phyloP scores from a whole-genome alignment of 2,888 invertebrate species.

The Pimpla rufipes region DNA sequence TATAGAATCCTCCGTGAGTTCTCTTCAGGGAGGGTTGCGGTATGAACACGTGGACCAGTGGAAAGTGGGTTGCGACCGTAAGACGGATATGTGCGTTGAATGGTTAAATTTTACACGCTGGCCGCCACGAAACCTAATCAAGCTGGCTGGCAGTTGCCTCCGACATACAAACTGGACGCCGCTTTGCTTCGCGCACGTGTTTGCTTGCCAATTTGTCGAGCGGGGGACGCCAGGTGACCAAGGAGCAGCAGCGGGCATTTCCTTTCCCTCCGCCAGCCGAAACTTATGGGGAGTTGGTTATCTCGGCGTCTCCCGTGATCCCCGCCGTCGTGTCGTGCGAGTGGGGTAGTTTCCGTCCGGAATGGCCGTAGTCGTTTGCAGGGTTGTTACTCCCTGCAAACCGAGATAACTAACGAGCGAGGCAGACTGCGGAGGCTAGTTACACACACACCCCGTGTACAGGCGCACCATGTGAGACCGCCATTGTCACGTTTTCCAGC shows the following conservation, averaged over 20 bases:
- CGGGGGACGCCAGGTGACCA: background rate
- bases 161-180: too few species aligned
- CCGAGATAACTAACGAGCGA: constrained; percentile 25
- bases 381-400: background rate
- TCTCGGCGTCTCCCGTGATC: background rate
- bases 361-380: background rate
- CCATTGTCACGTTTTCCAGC: constrained; percentile 42
- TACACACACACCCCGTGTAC: constrained; percentile 12
- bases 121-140: background rate
- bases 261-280: background rate
- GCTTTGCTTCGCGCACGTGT: too few species aligned
- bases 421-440: constrained; percentile 37
- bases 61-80: too few species aligned
- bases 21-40: too few species aligned
- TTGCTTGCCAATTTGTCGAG: too few species aligned
- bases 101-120: background rate
- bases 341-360: background rate
- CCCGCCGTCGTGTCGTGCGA: background rate
- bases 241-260: background rate
- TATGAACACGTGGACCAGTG: too few species aligned
- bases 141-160: too few species aligned
- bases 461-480: constrained; percentile 36
- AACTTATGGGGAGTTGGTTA: constrained; percentile 6
- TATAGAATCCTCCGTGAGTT: too few species aligned
- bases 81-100: background rate